phyloP scores from a whole-genome alignment of 2,113 vertebrate genomes.

The Cinclus mexicanus region DNA sequence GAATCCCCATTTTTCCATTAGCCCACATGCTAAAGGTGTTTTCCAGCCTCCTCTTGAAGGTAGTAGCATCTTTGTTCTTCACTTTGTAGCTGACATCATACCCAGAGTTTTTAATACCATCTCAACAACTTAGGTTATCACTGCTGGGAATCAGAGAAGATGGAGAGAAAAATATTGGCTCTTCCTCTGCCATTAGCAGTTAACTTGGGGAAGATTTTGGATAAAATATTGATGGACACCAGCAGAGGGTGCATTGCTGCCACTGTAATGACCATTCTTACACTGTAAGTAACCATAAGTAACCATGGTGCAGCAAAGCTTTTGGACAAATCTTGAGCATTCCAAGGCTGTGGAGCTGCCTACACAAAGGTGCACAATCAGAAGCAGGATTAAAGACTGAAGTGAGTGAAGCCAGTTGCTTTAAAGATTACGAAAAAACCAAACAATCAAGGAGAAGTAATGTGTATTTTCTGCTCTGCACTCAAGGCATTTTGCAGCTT shows the following conservation, averaged over 20 bases:
- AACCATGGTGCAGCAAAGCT: not conserved
- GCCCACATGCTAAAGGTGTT: not conserved
- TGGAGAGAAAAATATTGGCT: not conserved
- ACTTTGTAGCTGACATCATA: not conserved
- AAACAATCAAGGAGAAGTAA: not conserved
- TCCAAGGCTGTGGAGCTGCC: not conserved
- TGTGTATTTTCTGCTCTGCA: not conserved
- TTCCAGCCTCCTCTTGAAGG: not conserved
- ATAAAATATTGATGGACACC: constrained; percentile 8
- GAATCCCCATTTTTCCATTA: not conserved
- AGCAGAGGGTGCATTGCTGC: constrained; percentile 72
- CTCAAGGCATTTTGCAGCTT: constrained; percentile 35
- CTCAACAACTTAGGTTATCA: not conserved
- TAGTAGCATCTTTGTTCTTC: not conserved
- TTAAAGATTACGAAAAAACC: not conserved
- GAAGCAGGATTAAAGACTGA: constrained; percentile 5
- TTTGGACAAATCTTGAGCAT: not conserved
- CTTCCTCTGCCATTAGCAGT: not conserved
- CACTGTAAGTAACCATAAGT: not conserved
- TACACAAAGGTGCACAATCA: not conserved
- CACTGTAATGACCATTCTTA: not conserved
- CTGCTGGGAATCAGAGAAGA: not conserved
- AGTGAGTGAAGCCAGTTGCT: not conserved
- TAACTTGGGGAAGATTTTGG: not conserved
- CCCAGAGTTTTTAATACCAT: not conserved